These are phyloP conservation scores for Diglossa brunneiventris DNA, from an alignment of 2,113 vertebrate genomes.

Conservation along the genomic window DNA sequence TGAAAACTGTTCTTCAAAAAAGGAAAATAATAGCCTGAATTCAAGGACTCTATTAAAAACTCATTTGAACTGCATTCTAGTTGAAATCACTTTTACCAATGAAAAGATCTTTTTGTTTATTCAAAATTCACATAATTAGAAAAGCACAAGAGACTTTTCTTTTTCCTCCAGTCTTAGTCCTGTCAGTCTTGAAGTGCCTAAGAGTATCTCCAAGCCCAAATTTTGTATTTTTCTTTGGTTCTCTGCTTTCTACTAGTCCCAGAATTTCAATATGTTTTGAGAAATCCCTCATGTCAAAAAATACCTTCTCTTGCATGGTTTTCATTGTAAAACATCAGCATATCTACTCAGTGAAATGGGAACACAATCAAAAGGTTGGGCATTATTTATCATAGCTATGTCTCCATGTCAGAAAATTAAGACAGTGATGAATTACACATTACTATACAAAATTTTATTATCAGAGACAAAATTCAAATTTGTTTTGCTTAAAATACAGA, in stretches of 20 bases:
- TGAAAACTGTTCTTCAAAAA: slow-evolving; percentile 68
- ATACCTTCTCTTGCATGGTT: neutral
- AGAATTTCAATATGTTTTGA: neutral
- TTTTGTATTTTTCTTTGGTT: neutral
- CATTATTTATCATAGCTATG: slow-evolving; percentile 60
- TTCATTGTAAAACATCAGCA: neutral
- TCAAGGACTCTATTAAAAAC: slow-evolving; percentile 70
- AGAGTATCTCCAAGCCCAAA: neutral
- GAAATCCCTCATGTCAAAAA: slow-evolving; percentile 13
- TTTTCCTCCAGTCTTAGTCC: neutral
- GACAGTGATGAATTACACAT: slow-evolving; percentile 71
- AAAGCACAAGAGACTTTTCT: neutral
- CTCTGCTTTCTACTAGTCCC: neutral
- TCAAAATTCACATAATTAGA: slow-evolving; percentile 66
- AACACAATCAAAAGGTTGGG: slow-evolving; percentile 38
- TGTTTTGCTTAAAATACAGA: slow-evolving; percentile 76
- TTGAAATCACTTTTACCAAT: slow-evolving; percentile 68
- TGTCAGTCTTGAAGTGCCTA: neutral
- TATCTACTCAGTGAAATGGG: slow-evolving; percentile 17
- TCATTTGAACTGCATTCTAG: slow-evolving; percentile 67
- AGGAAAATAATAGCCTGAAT: slow-evolving; percentile 50
- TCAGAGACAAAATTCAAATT: slow-evolving; percentile 75
- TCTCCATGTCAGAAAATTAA: slow-evolving; percentile 68
- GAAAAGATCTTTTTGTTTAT: slow-evolving; percentile 63
- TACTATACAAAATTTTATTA: slow-evolving; percentile 79